These are phyloP conservation scores for Drosophila eohydei DNA, from an alignment of 2,888 invertebrate species.

Conservation along the genomic window DNA sequence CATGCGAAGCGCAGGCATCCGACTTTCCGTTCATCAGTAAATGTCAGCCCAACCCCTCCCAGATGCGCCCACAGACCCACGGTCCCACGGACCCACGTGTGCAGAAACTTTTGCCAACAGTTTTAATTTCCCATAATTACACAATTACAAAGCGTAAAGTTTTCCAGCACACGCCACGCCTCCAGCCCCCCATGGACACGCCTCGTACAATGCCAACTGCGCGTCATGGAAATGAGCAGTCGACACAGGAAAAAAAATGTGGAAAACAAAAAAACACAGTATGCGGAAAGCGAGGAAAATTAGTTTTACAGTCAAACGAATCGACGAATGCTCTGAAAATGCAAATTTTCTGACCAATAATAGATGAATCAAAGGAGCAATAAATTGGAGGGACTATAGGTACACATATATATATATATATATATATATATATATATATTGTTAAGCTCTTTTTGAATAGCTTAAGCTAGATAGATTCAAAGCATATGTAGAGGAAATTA, in stretches of 20 bases:
- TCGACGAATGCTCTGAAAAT: conserved; percentile 36
- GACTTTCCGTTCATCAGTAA: conserved; percentile 50
- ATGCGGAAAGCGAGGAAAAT: conserved; percentile 44
- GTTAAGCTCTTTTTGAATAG: background rate
- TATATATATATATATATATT: no score
- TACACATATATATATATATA: background rate
- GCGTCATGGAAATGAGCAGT: conserved; percentile 80
- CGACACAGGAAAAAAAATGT: conserved; percentile 51
- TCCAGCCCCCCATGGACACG: conserved; percentile 47
- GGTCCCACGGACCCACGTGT: conserved; percentile 65
- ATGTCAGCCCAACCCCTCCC: conserved; percentile 1
- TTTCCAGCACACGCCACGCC: conserved; percentile 78
- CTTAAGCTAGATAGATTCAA: background rate
- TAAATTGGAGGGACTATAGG: background rate
- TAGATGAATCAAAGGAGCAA: background rate
- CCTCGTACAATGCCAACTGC: conserved; percentile 76
- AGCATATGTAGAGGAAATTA: no score
- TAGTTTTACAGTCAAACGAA: conserved; percentile 36
- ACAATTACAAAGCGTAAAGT: conserved; percentile 82
- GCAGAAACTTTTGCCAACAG: conserved; percentile 80
- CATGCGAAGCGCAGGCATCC: conserved; percentile 58
- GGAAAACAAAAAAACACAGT: conserved; percentile 24
- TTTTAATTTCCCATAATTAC: conserved; percentile 81
- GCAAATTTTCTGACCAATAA: background rate
- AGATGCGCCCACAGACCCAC: conserved; percentile 53